Percentiles rank a stretch among this genome's conserved stretches.
Evolutionary conservation across 2,888 invertebrate genomes (phyloP).

Genomic region (Melanchra persicariae): DNA sequence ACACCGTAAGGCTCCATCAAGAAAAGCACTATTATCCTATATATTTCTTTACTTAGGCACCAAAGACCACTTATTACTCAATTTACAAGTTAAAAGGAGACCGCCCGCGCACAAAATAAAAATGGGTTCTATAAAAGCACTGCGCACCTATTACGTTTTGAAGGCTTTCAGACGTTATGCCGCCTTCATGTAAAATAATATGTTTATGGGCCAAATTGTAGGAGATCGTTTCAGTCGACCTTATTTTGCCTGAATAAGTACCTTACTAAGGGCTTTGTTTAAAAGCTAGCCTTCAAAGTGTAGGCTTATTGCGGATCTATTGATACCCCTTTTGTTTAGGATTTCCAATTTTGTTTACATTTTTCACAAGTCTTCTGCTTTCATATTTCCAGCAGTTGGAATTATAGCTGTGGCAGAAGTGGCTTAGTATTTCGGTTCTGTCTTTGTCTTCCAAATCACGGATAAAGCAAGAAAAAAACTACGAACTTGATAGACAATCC

Average conservation of each 20-base stretch:
- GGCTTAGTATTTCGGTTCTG: background rate
- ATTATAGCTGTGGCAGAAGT: background rate
- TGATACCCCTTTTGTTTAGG: slow-evolving; percentile 14
- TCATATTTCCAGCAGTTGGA: background rate
- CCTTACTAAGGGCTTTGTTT: slow-evolving; percentile 42
- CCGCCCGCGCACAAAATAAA: slow-evolving; percentile 67
- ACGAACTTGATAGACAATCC: background rate
- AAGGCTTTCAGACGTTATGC: slow-evolving; percentile 65
- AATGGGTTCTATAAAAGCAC: slow-evolving; percentile 70
- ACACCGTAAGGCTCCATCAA: slow-evolving; percentile 30
- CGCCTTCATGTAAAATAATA: slow-evolving; percentile 64
- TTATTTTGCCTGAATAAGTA: slow-evolving; percentile 52
- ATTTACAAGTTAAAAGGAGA: slow-evolving; percentile 72
- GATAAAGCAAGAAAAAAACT: background rate
- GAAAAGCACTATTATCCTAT: slow-evolving; percentile 47
- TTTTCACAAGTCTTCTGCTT: slow-evolving; percentile 1
- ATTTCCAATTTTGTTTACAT: slow-evolving; percentile 15
- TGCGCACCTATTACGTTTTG: slow-evolving; percentile 65
- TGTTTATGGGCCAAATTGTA: slow-evolving; percentile 56
- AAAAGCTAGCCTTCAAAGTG: slow-evolving; percentile 28
- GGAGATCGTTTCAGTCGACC: slow-evolving; percentile 52
- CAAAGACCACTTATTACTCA: slow-evolving; percentile 70
- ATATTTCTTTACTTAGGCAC: slow-evolving; percentile 65
- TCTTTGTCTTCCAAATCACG: background rate
- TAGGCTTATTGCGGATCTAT: background rate